These are phyloP conservation scores for Spisula subtruncata DNA, from an alignment of 2,888 invertebrate genomes.

Conservation along the genomic window DNA sequence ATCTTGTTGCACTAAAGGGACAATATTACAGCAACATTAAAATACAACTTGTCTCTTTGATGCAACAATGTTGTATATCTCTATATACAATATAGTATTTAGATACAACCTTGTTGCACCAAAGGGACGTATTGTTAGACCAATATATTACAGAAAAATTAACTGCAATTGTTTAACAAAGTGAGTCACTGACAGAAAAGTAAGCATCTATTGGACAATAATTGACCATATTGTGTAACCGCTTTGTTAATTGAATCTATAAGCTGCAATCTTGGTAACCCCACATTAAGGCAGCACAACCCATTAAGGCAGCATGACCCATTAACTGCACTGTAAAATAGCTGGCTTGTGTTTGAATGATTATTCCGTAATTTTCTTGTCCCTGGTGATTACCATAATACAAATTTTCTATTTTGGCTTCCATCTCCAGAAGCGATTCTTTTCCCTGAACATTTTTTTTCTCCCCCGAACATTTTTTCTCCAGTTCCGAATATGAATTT, in stretches of 20 bases:
- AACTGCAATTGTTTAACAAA: conserved; percentile 15
- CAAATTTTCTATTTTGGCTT: conserved; percentile 15
- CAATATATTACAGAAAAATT: background rate
- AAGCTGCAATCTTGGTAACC: background rate
- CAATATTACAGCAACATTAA: too few relatives aligned
- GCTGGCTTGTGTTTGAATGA: conserved; percentile 25
- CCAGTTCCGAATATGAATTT: background rate
- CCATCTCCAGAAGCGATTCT: background rate
- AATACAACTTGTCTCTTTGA: too few relatives aligned
- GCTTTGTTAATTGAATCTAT: background rate
- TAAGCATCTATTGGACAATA: background rate
- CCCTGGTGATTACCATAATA: conserved; percentile 39
- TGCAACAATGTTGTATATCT: too few relatives aligned
- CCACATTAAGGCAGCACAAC: background rate
- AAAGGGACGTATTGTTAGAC: too few relatives aligned
- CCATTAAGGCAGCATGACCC: background rate
- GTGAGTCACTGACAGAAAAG: background rate
- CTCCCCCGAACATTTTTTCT: background rate
- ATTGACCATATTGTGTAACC: conserved; percentile 19
- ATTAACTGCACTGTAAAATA: background rate
- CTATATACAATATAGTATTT: too few relatives aligned
- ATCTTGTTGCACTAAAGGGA: too few relatives aligned
- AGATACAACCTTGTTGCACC: too few relatives aligned
- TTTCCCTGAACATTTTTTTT: background rate
- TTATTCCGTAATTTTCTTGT: conserved; percentile 41